Percentiles rank a stretch among this genome's conserved stretches.
Evolutionary conservation across 2,797 vertebrate species (phyloP).

Genomic region (Sebastiscus tertius): DNA sequence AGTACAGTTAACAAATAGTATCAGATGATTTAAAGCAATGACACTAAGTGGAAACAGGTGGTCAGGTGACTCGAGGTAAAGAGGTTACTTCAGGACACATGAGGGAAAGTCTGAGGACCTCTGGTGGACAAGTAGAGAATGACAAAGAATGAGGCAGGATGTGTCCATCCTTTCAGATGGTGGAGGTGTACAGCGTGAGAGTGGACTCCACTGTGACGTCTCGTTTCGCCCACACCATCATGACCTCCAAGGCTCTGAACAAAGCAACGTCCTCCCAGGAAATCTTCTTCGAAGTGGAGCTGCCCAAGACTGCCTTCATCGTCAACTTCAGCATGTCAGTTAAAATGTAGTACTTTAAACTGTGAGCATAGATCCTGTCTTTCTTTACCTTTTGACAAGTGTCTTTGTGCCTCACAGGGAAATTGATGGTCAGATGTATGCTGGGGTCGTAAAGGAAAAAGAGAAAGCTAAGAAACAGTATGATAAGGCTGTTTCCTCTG

Average conservation of each 20-base stretch:
- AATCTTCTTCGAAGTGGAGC: slow-evolving; percentile 89
- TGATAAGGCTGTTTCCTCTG: slow-evolving; percentile 87
- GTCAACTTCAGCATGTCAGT: slow-evolving; percentile 94
- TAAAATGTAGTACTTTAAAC: slow-evolving; percentile 47
- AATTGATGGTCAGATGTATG: slow-evolving; percentile 83
- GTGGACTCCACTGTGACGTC: slow-evolving; percentile 89
- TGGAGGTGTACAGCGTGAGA: slow-evolving; percentile 81
- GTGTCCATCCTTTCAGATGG: slow-evolving; percentile 57
- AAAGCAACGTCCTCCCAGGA: slow-evolving; percentile 85
- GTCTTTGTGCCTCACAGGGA: slow-evolving; percentile 78
- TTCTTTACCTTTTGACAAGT: background rate
- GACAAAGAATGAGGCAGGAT: background rate
- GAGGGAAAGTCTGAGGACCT: background rate
- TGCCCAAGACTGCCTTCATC: slow-evolving; percentile 95
- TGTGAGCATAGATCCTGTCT: background rate
- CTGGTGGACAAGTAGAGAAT: background rate
- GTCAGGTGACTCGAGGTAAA: background rate
- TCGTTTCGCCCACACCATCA: slow-evolving; percentile 90
- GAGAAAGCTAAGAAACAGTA: slow-evolving; percentile 89
- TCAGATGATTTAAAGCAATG: background rate
- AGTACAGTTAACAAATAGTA: background rate
- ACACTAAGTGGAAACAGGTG: background rate
- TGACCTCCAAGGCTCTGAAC: slow-evolving; percentile 90
- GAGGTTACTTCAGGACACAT: background rate
- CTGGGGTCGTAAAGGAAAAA: slow-evolving; percentile 89